Conservation (phyloP, 2,113 vertebrate genomes). For the Oreocharis arfaki region DNA sequence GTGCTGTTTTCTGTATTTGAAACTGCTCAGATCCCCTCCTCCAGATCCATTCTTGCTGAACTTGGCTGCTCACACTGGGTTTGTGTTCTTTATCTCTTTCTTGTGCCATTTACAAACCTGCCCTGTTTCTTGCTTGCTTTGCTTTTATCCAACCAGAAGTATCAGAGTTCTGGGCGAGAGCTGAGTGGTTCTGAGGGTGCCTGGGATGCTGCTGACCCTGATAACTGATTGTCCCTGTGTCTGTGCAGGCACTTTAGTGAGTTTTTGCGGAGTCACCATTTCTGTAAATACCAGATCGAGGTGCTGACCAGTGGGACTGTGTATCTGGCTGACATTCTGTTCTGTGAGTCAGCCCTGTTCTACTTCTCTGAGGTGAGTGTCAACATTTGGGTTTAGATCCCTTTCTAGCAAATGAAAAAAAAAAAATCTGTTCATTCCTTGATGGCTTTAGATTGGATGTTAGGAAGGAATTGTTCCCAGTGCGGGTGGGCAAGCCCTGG, state of each 20-base stretch:
- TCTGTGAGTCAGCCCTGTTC: conserved; percentile 97
- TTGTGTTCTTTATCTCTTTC: not conserved
- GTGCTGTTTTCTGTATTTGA: not conserved
- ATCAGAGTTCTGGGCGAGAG: not conserved
- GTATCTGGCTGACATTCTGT: conserved; percentile 97
- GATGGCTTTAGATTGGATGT: not conserved
- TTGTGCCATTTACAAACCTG: not conserved
- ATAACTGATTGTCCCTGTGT: not conserved
- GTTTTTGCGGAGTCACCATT: conserved; percentile 95
- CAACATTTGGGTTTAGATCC: not conserved
- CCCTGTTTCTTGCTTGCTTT: not conserved
- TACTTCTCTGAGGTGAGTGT: conserved; percentile 96
- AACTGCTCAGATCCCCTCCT: not conserved
- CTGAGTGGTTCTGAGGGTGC: not conserved
- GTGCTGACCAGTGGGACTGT: conserved; percentile 98
- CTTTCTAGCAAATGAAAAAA: not conserved
- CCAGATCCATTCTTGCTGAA: not conserved
- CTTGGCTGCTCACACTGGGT: not conserved
- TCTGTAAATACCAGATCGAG: conserved; percentile 99
- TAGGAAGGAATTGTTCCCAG: not conserved
- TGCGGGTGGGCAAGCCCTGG: not conserved
- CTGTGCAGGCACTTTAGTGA: conserved; percentile 92
- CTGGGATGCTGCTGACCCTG: not conserved
- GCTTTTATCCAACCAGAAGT: not conserved
- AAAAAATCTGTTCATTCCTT: not conserved